Evolutionary conservation across 2,888 invertebrate genomes (phyloP).

Genomic region (Parnassius orleans): DNA sequence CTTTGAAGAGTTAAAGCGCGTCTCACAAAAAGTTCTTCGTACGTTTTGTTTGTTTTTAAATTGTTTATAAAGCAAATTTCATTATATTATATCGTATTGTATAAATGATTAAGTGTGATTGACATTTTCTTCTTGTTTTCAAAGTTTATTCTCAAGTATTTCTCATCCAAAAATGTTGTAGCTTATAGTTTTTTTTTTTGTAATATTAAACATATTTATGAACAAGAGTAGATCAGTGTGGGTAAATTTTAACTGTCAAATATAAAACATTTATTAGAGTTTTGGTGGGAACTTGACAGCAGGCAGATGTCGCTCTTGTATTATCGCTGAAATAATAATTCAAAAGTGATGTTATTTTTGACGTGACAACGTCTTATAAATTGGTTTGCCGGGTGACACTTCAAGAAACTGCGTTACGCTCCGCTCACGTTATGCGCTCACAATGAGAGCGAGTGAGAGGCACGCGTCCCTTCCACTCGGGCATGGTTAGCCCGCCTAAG

Average conservation of each 20-base stretch:
- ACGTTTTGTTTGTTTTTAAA: conserved; percentile 7
- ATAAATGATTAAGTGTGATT: conserved; percentile 20
- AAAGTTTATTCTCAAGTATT: conserved; percentile 11
- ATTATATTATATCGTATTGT: conserved; percentile 1
- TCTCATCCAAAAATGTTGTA: conserved; percentile 14
- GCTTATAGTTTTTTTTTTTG: background rate
- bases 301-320: background rate
- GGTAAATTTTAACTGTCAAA: conserved; percentile 4
- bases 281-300: background rate
- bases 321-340: no score
- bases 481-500: no score
- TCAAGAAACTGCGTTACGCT: no score
- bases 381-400: no score
- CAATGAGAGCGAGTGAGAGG: no score
- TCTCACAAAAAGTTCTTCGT: conserved; percentile 1
- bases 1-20: conserved; percentile 1
- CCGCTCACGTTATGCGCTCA: no score
- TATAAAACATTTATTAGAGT: conserved; percentile 4
- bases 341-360: no score
- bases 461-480: no score
- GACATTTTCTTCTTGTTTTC: background rate
- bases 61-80: conserved; percentile 4
- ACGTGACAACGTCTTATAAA: no score
- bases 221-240: no score
- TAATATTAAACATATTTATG: no score